Evolutionary conservation across 92 coral and sea anemone species (phyloP).

Genomic region (Epizoanthus scotinus): DNA sequence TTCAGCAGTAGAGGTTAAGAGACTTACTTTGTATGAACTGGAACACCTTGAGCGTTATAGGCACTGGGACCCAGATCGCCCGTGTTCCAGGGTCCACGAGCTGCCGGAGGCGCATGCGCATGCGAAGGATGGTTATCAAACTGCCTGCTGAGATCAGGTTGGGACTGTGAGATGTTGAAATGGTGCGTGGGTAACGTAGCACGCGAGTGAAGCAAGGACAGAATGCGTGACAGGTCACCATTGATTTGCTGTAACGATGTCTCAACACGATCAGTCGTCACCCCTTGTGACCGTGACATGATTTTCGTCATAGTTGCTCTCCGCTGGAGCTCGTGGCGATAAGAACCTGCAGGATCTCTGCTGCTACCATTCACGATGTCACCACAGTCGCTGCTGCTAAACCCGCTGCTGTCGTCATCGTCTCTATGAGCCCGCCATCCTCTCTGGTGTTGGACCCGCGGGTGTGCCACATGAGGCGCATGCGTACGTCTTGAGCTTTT

Average conservation of each 20-base stretch:
- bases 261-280: constrained; percentile 57
- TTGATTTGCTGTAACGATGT: constrained; percentile 75
- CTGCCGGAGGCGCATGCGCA: neutral
- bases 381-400: constrained; percentile 92
- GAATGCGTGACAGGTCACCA: constrained; percentile 74
- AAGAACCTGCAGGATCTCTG: constrained; percentile 58
- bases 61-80: neutral
- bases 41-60: neutral
- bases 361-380: constrained; percentile 60
- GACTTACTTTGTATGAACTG: constrained; percentile 10
- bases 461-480: neutral
- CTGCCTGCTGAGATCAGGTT: constrained; percentile 38
- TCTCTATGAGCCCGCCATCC: constrained; percentile 50
- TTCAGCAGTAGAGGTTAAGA: neutral
- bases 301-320: constrained; percentile 30
- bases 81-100: neutral
- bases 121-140: constrained; percentile 22
- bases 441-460: constrained; percentile 19
- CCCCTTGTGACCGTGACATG: constrained; percentile 11
- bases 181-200: constrained; percentile 23
- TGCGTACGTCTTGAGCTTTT: constrained; percentile 2
- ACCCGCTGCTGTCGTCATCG: constrained; percentile 89
- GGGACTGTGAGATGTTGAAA: constrained; percentile 28
- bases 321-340: constrained; percentile 45
- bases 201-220: constrained; percentile 65